phyloP scores from a whole-genome alignment of 2,113 vertebrate genomes.

The Etheostoma spectabile region DNA sequence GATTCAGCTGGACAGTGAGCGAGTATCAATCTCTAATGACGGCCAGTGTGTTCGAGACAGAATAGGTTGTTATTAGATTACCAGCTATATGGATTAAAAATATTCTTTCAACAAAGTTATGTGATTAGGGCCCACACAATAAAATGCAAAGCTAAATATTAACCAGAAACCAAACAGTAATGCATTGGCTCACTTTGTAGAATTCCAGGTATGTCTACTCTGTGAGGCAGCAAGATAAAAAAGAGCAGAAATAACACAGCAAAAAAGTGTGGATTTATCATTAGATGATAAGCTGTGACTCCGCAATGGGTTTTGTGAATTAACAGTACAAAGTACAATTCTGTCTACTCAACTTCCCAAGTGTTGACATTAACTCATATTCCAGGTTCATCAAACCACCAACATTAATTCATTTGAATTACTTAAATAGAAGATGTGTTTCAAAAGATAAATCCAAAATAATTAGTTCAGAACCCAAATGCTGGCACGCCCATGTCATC shows the following conservation, averaged over 20 bases:
- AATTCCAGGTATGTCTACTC: not conserved
- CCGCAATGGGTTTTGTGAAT: no score
- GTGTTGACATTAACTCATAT: no score
- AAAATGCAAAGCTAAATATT: not conserved
- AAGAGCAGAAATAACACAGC: not conserved
- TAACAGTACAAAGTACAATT: no score
- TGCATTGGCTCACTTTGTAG: not conserved
- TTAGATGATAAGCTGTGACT: not conserved
- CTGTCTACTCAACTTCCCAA: no score
- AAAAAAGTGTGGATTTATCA: not conserved
- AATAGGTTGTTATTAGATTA: not conserved
- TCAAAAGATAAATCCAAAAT: constrained; percentile 22
- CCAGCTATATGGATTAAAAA: no score
- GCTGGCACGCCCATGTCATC: constrained; percentile 11
- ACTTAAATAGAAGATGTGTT: no score
- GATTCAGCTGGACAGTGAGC: not conserved
- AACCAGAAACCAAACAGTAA: not conserved
- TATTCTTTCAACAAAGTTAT: not conserved
- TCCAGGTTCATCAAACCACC: no score
- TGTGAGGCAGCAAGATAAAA: not conserved
- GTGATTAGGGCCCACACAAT: not conserved
- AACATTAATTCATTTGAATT: no score
- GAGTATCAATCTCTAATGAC: not conserved
- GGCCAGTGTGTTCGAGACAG: not conserved
- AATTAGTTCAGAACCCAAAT: constrained; percentile 9